A percentile compares a stretch with the other conserved stretches of the same genome.
Conservation (phyloP, 2,888 invertebrate genomes). For the Furcula furcula region DNA sequence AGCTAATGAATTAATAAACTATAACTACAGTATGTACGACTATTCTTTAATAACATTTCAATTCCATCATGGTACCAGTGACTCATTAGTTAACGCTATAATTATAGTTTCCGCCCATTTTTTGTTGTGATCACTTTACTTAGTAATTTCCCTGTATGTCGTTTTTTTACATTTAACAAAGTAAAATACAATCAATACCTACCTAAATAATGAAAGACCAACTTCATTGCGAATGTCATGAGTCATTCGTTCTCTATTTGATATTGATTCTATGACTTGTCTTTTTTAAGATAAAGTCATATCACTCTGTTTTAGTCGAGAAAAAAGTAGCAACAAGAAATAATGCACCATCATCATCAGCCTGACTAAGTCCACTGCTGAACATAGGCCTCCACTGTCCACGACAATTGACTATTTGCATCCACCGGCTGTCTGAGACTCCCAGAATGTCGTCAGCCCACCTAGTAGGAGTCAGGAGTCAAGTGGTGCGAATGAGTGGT, state of each 20-base stretch:
- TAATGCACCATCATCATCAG: too few relatives aligned
- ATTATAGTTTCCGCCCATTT: constrained; percentile 60
- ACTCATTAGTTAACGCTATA: constrained; percentile 22
- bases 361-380: too few relatives aligned
- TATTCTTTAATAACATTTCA: background rate
- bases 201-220: too few relatives aligned
- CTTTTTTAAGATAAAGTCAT: background rate
- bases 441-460: too few relatives aligned
- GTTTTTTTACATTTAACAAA: constrained; percentile 35
- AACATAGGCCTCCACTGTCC: too few relatives aligned
- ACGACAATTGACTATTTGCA: too few relatives aligned
- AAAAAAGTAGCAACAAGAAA: too few relatives aligned
- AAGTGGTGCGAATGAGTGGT: too few relatives aligned
- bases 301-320: too few relatives aligned
- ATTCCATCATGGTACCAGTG: background rate
- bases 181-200: constrained; percentile 25
- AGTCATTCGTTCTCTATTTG: background rate
- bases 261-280: background rate
- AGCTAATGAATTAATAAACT: background rate
- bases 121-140: constrained; percentile 51
- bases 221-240: constrained; percentile 1
- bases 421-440: too few relatives aligned
- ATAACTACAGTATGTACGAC: background rate
- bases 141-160: constrained; percentile 26
- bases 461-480: too few relatives aligned